Base-by-base conservation (phyloP, 2,888 invertebrate genomes). In the Nymphalis urticae region DNA sequence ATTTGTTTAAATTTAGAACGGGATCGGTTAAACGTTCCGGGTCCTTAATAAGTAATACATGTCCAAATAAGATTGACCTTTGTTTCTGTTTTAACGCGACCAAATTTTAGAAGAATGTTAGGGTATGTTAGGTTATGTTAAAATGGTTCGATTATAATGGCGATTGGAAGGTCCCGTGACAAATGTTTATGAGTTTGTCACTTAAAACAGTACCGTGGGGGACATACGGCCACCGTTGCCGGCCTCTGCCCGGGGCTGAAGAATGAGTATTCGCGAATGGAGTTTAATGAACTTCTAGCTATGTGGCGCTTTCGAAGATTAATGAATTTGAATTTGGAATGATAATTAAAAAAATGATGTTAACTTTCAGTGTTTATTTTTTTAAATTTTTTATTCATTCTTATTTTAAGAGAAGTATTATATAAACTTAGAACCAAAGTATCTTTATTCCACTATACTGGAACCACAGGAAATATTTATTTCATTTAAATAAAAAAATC, bases 171-270 rank as follows among this genome's bases (percentile, higher is more conserved):
- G 86, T 83, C 84, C 85, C 84, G 87, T 88, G 92, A 92, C 91
- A 90, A 92, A 92, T 92, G 92, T 88, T 91, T 87, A 90, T 90
- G 91, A 91, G 91, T 92, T 92, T 92, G 92, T 92, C 92, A 92
- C 91, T 90, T 81, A 83, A 79, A 79, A 75, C 77, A 71, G 77
- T 75, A 72, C 77, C 79, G 75, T 79, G 79, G 79, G 76, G 84
- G 85, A 85, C 79, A 79, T 81, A 77, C 60, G 64, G 64, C 82
- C 80, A 13, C 42, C 13, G 42, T 83, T 85, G 77, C 77, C 78
- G 72, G 76, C 76, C 80, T 79, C 79, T 76, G 85, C 84, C 84
- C 76, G 76, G 77, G 87, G 87, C 85, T 74, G 76, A 56, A 56
- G 32, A 77, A 81, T 80, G 82, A 82, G 82, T 82, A 82, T 80